Conservation (phyloP, 2,797 vertebrate genomes). For the Alectoris magna region DNA sequence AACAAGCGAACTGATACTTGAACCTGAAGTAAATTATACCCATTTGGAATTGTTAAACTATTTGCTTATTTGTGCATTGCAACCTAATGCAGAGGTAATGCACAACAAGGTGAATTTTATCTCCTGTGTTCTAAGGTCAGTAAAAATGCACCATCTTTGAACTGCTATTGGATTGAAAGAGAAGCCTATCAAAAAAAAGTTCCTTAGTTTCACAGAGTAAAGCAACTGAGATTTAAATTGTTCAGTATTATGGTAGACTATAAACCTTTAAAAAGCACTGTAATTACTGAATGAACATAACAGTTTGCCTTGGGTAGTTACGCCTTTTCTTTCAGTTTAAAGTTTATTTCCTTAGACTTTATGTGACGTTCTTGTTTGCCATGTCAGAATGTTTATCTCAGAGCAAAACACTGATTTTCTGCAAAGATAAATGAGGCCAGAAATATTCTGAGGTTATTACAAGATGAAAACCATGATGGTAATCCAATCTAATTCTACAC, state of each 20-base stretch:
- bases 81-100: constrained; percentile 56
- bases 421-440: constrained; percentile 66
- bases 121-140: neutral
- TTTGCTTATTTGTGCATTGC: constrained; percentile 62
- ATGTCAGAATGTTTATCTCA: constrained; percentile 68
- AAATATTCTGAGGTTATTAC: constrained; percentile 64
- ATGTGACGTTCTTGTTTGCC: constrained; percentile 42
- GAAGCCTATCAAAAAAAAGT: constrained; percentile 56
- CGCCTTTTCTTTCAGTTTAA: constrained; percentile 73
- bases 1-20: constrained; percentile 81
- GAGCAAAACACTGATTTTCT: constrained; percentile 68
- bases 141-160: constrained; percentile 5
- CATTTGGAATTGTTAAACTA: constrained; percentile 70
- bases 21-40: constrained; percentile 78
- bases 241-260: constrained; percentile 63
- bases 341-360: constrained; percentile 75
- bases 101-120: neutral
- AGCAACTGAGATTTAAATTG: constrained; percentile 68
- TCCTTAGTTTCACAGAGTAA: constrained; percentile 59
- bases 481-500: constrained; percentile 50
- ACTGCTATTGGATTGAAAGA: constrained; percentile 46
- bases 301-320: constrained; percentile 75
- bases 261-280: constrained; percentile 69
- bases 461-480: constrained; percentile 54
- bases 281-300: constrained; percentile 74